Percentiles rank a stretch among this genome's conserved stretches.
Conservation (phyloP, 2,888 invertebrate genomes). For the Cantharis lateralis region DNA sequence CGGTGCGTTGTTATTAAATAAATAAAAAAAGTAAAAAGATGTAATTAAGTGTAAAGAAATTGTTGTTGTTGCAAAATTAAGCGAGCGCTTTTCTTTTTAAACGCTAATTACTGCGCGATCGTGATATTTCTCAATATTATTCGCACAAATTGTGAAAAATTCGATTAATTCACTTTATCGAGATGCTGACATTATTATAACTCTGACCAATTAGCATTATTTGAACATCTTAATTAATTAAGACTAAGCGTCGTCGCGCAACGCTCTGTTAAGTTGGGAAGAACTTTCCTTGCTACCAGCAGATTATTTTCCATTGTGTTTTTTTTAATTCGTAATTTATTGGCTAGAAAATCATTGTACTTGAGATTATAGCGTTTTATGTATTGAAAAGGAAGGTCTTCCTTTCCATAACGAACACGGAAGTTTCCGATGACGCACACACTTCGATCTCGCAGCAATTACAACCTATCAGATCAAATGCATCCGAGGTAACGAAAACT, state of each 20-base stretch:
- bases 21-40: not conserved
- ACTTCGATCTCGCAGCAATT: not conserved
- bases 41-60: not conserved
- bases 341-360: not conserved
- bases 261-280: not conserved
- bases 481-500: not conserved
- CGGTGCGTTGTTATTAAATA: constrained; percentile 10
- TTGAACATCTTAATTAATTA: not conserved
- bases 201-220: not conserved
- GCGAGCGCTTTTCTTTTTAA: not conserved
- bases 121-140: not conserved
- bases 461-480: not conserved
- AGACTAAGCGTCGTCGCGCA: not conserved
- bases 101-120: not conserved
- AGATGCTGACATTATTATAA: not conserved
- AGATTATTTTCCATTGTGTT: not conserved
- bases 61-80: not conserved
- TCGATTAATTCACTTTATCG: not conserved
- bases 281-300: not conserved
- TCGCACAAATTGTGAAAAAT: not conserved
- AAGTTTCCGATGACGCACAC: not conserved
- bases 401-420: not conserved
- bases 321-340: not conserved
- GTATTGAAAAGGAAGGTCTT: not conserved
- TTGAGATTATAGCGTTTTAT: not conserved